Evolutionary conservation across 2,888 invertebrate species (phyloP), one percentile per base, ranked within the genome.

Genomic region (Actias luna): DNA sequence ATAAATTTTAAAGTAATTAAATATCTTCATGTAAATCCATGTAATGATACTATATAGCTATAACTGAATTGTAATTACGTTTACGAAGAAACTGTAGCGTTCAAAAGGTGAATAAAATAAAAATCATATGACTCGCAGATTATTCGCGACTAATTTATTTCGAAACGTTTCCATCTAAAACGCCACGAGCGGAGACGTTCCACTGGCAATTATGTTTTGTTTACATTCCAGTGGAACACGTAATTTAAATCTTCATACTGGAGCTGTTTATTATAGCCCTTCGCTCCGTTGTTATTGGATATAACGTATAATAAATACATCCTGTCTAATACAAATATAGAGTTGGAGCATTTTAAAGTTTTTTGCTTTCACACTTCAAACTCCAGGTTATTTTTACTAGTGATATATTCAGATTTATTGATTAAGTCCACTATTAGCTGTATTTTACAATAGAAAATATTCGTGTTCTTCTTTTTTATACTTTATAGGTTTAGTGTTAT

Each of bases 61-160:
- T 7, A 18, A 18, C 1, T 42, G 18, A 42, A 5, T 39, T 14
- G n/a, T 39, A 1, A 5, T 5, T 5, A 5, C 18, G n/a, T 33
- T 33, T 33, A 33, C 1, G 8, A 18, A 18, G 18, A 42, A 42
- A 18, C 5, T 16, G 18, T 31, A 42, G 22, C 25, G 52, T 52
- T 25, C 50, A 50, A 18, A 7, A 60, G 5, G 2, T 16, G 33
- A 60, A 63, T 65, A 63, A 62, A 58, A 27, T 39, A 63, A 33
- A n/a, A 22, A 25, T 50, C 42, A 42, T 33, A 22, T 14, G 42
- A 33, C 2, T n/a, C 52, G 62, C 60, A 64, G 76, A 67, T 74
- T 74, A 74, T 79, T 73, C 67, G 42, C 8, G 18, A 42, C 42
- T 42, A 42, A 42, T 42, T 42, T 18, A 18, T n/a, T 7, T n/a